Base-by-base conservation (phyloP, 30 jellyfish, hydroid and myxozoan species). In the Pseudorhiza aurosa region DNA sequence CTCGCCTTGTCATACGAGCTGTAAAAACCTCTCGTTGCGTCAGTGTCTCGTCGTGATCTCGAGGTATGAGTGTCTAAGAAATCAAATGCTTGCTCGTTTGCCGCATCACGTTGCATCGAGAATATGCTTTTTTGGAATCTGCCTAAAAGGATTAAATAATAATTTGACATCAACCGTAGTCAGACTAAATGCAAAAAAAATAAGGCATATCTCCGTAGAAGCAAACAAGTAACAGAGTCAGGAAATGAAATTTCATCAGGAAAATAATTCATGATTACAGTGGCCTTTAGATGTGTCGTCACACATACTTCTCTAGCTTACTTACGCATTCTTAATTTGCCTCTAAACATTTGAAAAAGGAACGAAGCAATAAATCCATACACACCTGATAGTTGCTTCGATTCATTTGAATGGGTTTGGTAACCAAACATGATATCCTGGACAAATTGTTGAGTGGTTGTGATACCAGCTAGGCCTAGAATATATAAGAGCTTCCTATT, bases 21-120 rank as follows among this genome's bases (percentile, higher is more conserved):
- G 30, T 60, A 33, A 15, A 29, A 24, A 0, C 29, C 2, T 3
- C 29, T 1, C 10, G 19, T 5, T 1, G 57, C 32, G 17, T 27
- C 57, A 31, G 21, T 9, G 32, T 31, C 44, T 71, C 85, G 25
- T n/a, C 24, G 47, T n/a, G 72, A 44, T 31, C 70, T 49, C 0
- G 10, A 8, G 15, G 8, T 25, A 8, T 37, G 26, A n/a, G 42
- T 14, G 27, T 53, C 39, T 14, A 71, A 9, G 42, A 46, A 47
- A 1, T 71, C 50, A 31, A 72, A 72, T 22, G 86, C 86, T 2
- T 19, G 37, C 29, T 72, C 86, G 35, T 72, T 72, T 3, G 86
- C 86, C 19, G 40, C 86, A 29, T 51, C 86, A 31, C 86, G 31
- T 33, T 72, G 86, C 75, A 72, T 72, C 12, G 72, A 56, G 35